Conservation (phyloP, 2,797 vertebrate genomes). For the Acanthopagrus latus region DNA sequence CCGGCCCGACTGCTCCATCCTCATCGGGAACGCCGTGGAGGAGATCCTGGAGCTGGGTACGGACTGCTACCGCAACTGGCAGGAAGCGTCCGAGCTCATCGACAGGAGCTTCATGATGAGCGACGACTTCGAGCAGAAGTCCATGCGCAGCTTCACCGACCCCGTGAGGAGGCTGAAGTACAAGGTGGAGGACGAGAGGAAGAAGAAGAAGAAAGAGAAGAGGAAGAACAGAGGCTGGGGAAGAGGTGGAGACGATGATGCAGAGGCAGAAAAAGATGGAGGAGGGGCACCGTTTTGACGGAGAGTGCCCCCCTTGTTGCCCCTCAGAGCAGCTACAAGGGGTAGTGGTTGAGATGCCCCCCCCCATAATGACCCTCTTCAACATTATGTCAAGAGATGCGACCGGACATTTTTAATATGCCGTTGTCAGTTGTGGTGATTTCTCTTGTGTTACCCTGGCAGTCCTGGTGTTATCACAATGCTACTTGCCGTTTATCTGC, state of each 20-base stretch:
- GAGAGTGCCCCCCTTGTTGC: neutral
- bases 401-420: no score
- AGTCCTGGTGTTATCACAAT: no score
- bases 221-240: constrained; percentile 51
- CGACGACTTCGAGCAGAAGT: constrained; percentile 85
- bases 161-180: constrained; percentile 88
- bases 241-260: constrained; percentile 47
- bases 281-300: constrained; percentile 52
- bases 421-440: no score
- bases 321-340: no score
- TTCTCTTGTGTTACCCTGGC: no score
- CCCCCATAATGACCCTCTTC: no score
- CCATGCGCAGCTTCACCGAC: constrained; percentile 87
- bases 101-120: constrained; percentile 90
- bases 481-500: no score
- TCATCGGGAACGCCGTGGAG: constrained; percentile 85
- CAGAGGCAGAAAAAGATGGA: constrained; percentile 41
- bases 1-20: constrained; percentile 88
- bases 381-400: no score
- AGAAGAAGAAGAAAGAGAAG: constrained; percentile 64
- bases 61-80: constrained; percentile 91
- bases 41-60: constrained; percentile 87
- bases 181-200: constrained; percentile 82
- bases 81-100: constrained; percentile 89
- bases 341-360: no score